Conservation (phyloP, 2,888 invertebrate species). For the Blastobasis lacticolella region DNA sequence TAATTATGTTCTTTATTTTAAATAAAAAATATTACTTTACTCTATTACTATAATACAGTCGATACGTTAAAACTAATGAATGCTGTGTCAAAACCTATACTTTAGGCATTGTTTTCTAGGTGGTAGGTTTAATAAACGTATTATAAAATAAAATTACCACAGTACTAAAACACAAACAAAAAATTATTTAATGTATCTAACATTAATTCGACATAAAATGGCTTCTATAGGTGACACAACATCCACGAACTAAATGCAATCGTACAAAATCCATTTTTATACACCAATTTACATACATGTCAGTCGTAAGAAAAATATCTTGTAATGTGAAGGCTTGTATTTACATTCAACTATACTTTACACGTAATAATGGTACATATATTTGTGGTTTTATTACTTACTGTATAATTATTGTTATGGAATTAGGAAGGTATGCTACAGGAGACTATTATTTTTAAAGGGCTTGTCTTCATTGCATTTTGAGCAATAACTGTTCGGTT, state of each 20-base stretch:
- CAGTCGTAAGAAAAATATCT: slow-evolving; percentile 57
- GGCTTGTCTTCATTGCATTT: too few species aligned
- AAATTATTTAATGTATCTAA: not conserved
- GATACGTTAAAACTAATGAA: slow-evolving; percentile 18
- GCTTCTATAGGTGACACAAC: slow-evolving; percentile 26
- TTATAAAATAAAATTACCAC: not conserved
- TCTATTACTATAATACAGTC: slow-evolving; percentile 25
- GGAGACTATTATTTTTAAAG: too few species aligned
- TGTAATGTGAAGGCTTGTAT: slow-evolving; percentile 31
- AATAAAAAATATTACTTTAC: slow-evolving; percentile 19
- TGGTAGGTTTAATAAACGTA: not conserved
- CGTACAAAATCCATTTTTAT: slow-evolving; percentile 36
- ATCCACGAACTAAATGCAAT: slow-evolving; percentile 41
- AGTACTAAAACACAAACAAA: not conserved
- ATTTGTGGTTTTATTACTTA: not conserved
- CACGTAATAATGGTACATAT: slow-evolving; percentile 18
- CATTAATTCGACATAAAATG: not conserved
- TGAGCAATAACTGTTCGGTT: too few species aligned
- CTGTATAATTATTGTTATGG: too few species aligned
- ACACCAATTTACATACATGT: slow-evolving; percentile 50
- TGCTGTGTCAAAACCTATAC: slow-evolving; percentile 16
- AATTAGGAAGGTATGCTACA: too few species aligned
- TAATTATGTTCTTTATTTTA: slow-evolving; percentile 15
- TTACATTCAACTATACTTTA: slow-evolving; percentile 25
- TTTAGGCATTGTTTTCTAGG: too few species aligned